These are phyloP conservation scores for Drusus annulatus DNA, from an alignment of 1,140 invertebrate species.

Conservation along the genomic window DNA sequence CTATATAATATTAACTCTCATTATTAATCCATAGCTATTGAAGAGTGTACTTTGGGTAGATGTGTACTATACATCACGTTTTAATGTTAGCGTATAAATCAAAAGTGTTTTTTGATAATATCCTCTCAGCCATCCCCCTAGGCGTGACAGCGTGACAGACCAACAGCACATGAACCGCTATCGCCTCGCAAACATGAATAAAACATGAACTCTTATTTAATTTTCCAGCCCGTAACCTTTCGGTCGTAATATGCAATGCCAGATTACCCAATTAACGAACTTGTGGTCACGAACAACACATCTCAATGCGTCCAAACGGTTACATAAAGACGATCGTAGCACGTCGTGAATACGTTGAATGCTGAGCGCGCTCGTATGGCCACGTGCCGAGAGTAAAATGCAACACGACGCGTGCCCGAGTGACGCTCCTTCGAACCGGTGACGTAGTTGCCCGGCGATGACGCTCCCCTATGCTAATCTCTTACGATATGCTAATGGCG, in stretches of 20 bases:
- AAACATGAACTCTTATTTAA: too few species aligned
- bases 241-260: neutral
- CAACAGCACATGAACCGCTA: too few species aligned
- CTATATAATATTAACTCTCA: too few species aligned
- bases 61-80: too few species aligned
- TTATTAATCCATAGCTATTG: too few species aligned
- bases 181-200: too few species aligned
- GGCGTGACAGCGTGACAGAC: too few species aligned
- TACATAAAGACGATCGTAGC: neutral
- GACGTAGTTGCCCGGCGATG: neutral
- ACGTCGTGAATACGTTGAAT: conserved; percentile 39
- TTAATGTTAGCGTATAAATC: too few species aligned
- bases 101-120: neutral
- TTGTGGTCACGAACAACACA: conserved; percentile 5
- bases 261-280: conserved; percentile 13
- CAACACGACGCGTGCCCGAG: conserved; percentile 26
- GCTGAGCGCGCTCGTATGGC: neutral
- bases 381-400: conserved; percentile 48
- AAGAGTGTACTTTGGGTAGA: too few species aligned
- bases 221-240: too few species aligned
- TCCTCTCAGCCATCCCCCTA: neutral
- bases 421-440: conserved; percentile 33
- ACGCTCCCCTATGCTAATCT: conserved; percentile 51
- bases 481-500: conserved; percentile 45
- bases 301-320: neutral